Percentiles rank a stretch among this genome's conserved stretches.
Evolutionary conservation across 2,113 vertebrate genomes (phyloP).

Genomic region (Callocephalon fimbriatum): DNA sequence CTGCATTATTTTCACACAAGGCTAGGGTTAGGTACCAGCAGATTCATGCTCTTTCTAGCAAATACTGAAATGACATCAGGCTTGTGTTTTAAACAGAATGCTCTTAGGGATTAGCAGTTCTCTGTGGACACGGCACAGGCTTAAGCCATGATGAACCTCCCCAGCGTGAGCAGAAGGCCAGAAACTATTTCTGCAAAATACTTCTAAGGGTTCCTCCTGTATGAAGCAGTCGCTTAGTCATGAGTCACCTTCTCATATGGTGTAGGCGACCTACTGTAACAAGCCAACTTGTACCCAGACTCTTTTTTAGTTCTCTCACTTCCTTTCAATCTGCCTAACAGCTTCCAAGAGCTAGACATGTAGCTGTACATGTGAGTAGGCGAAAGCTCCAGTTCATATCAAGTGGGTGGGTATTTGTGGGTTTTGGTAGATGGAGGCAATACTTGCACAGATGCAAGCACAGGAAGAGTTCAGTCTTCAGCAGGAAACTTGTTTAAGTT

Average conservation of each 20-base stretch:
- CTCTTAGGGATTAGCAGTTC: not conserved
- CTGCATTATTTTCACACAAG: not conserved
- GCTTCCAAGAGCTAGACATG: not conserved
- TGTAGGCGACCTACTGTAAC: not conserved
- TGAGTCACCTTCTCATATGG: not conserved
- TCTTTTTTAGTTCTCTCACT: not conserved
- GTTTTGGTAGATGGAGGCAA: not conserved
- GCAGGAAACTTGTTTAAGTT: rapidly evolving
- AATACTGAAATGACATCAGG: not conserved
- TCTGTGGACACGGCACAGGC: not conserved
- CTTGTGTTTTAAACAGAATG: not conserved
- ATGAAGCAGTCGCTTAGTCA: not conserved
- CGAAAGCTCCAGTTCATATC: not conserved
- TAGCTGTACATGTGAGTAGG: not conserved
- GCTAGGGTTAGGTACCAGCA: not conserved
- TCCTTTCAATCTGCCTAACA: not conserved
- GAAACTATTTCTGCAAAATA: not conserved
- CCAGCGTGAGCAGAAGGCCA: not conserved
- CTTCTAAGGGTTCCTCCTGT: not conserved
- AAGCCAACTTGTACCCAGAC: not conserved
- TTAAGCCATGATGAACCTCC: not conserved
- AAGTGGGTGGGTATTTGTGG: not conserved
- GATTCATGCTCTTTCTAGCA: not conserved
- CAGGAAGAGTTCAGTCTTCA: not conserved
- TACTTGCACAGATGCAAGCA: rapidly evolving